Evolutionary conservation across 2,797 vertebrate species (phyloP), one percentile per base, ranked within the genome.

Genomic region (Diceros bicornis): DNA sequence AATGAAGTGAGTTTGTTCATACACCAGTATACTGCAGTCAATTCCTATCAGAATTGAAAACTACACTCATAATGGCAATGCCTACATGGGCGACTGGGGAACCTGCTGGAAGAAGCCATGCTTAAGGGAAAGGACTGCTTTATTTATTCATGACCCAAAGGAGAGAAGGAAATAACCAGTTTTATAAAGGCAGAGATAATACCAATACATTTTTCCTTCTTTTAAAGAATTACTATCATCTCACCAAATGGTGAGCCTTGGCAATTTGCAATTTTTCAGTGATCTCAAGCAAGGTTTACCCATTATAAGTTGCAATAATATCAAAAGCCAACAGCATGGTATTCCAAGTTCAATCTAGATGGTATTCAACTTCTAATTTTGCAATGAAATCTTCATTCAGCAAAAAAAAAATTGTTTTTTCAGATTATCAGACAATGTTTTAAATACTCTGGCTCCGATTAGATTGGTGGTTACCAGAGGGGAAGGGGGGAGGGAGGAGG

Each of bases 11-110:
- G 59, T 11, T 6, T 68, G 41, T 47, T 79, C 82, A 4, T 13
- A 0, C 17, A 29, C 34, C 44, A 44, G 47, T 12, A 5, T 7
- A 32, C 17, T 1, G 12, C n/a, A 16, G 52, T n/a, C 7, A 25
- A 10, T 17, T 32, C 68, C 77, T 71, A n/a, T 41, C 10, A 32
- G 52, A 64, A 91, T 11, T 64, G 11, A 23, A 91, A 57, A 27
- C 34, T 7, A 2, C 17, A 14, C n/a, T 78, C 23, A 0, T 4
- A 37, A 52, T 0, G 16, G 23, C 47, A 21, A 41, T 3, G 47
- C 8, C 52, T 9, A 2, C 1, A 0, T 2, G 29, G 47, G 50
- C 8, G 13, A 27, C 21, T 47, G 1, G 50, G 34, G 62, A 29
- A 25, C 4, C n/a, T 55, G 32, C 41, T 7, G 29, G 47, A 52